Evolutionary conservation across 2,888 invertebrate genomes (phyloP), one percentile per base, ranked within the genome.

Genomic region (Agonopterix heracliana): DNA sequence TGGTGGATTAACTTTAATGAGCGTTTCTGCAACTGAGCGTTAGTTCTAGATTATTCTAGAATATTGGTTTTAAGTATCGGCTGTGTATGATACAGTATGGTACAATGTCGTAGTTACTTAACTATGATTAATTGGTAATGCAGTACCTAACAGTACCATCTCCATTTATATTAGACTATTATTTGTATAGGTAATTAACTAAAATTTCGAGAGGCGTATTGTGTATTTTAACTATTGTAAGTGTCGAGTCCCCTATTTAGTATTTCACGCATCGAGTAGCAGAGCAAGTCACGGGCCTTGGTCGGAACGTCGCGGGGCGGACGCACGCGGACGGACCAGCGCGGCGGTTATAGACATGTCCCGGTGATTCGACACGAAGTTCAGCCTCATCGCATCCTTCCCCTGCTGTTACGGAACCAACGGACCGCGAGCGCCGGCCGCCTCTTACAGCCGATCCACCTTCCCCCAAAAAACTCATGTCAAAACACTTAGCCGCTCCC

Each of bases 401-500:
- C 38, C 38, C 63, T 61, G 59, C 64, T 62, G 71, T 71, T 68
- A 70, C 57, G 56, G 63, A 68, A 51, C 59, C 55, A 63, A 9
- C 38, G 38, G n/a, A 71, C 66, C 68, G 68, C 61, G 62, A 63
- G 66, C 64, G 62, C 59, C 63, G 57, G 54, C 54, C 62, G 54
- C 59, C 62, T 64, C 63, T 55, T 58, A 60, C 52, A 62, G 56
- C 56, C 59, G 60, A 61, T 61, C 64, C 57, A 55, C 61, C 56
- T 58, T 60, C 60, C 54, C 59, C 59, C 54, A 52, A 66, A 71
- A 70, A 74, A 64, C 63, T 63, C 61, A 69, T 64, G 69, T 74
- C 70, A 72, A 76, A 82, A 81, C 79, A 81, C 78, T 81, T 82
- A 78, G 69, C 63, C 71, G 68, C 66, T 61, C 56, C 58, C 55